Evolutionary conservation across 2,113 vertebrate genomes (phyloP).

Genomic region (Dipodomys ordii): DNA sequence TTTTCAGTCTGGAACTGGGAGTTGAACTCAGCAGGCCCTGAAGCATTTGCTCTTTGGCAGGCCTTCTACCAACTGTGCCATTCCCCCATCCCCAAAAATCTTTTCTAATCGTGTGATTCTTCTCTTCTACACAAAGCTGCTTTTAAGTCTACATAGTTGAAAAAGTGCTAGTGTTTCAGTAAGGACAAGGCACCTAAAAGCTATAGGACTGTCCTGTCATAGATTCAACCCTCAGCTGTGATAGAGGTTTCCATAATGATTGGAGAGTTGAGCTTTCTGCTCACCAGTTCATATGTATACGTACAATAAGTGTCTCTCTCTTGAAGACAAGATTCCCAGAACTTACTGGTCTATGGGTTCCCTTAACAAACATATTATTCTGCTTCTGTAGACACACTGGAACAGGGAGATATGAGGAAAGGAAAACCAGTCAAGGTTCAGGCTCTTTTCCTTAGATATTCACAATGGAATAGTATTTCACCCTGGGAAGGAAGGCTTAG

Average conservation of each 20-base stretch:
- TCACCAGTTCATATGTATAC: not conserved
- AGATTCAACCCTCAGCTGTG: too few relatives aligned
- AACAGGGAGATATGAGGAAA: not conserved
- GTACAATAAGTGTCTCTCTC: not conserved
- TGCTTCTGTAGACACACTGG: not conserved
- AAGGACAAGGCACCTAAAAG: not conserved
- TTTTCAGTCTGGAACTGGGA: too few relatives aligned
- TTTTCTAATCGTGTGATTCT: not conserved
- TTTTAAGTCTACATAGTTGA: not conserved
- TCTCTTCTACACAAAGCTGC: not conserved
- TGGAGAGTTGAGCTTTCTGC: not conserved
- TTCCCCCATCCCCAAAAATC: not conserved
- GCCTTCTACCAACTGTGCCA: too few relatives aligned
- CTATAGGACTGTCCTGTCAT: too few relatives aligned
- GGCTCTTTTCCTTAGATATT: not conserved
- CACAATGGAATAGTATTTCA: not conserved
- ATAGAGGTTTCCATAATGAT: not conserved
- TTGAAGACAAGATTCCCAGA: not conserved
- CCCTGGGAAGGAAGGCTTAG: not conserved
- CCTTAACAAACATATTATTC: not conserved
- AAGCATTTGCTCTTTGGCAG: too few relatives aligned
- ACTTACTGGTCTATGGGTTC: not conserved
- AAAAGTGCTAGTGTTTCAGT: not conserved
- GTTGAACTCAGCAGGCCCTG: too few relatives aligned
- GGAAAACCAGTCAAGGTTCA: not conserved